These are phyloP conservation scores for Poecilia velifera DNA, from an alignment of 2,797 vertebrate genomes.

Conservation along the genomic window DNA sequence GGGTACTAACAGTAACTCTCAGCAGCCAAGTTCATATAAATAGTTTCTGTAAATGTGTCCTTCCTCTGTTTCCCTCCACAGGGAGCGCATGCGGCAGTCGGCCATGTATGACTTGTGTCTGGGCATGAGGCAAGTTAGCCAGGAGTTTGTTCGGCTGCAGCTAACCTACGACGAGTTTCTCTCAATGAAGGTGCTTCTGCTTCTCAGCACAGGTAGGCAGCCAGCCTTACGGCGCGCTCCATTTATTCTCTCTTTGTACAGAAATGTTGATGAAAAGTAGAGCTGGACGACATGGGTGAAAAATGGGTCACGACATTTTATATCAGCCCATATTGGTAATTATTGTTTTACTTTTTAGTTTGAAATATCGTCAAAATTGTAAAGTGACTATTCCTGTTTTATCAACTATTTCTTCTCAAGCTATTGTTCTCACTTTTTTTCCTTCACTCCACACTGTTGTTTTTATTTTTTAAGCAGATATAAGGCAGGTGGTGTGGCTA, in stretches of 20 bases:
- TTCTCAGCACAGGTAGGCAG: slow-evolving; percentile 92
- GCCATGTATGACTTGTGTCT: slow-evolving; percentile 98
- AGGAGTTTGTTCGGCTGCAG: slow-evolving; percentile 96
- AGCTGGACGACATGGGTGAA: background rate
- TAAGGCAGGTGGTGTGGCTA: too few relatives aligned
- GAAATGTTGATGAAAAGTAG: background rate
- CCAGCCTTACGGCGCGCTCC: background rate
- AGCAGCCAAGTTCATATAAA: background rate
- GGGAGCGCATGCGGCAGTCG: slow-evolving; percentile 97
- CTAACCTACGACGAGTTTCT: slow-evolving; percentile 97
- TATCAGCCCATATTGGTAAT: too few relatives aligned
- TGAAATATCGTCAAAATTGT: too few relatives aligned
- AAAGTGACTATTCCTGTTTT: too few relatives aligned
- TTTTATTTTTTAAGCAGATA: too few relatives aligned
- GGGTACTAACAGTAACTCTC: background rate
- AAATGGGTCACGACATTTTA: too few relatives aligned
- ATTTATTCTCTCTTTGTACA: background rate
- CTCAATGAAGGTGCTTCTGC: slow-evolving; percentile 97
- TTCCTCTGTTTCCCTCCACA: slow-evolving; percentile 62
- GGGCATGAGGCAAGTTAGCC: slow-evolving; percentile 97
- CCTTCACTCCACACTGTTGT: too few relatives aligned
- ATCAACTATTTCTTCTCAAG: too few relatives aligned
- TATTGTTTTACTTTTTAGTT: too few relatives aligned
- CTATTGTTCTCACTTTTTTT: too few relatives aligned
- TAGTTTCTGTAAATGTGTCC: background rate